Evolutionary conservation across 2,888 invertebrate genomes (phyloP).

Genomic region (Hydriomena furcata): DNA sequence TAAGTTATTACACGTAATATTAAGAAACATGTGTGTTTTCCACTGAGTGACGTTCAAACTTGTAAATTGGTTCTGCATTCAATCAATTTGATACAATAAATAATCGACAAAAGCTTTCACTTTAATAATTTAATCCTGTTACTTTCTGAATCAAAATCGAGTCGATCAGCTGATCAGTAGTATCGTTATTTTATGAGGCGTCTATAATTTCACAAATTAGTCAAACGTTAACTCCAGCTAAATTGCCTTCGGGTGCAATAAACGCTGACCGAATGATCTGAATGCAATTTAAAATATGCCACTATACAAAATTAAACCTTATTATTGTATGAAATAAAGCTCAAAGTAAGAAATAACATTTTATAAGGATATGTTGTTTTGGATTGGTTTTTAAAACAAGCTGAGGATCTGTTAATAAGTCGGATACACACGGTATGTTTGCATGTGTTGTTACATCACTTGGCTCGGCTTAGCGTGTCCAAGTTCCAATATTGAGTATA

Average conservation of each 20-base stretch:
- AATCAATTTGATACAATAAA: too few species aligned
- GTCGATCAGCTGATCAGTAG: constrained; percentile 62
- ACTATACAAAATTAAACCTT: constrained; percentile 34
- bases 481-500: constrained; percentile 77
- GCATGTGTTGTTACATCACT: constrained; percentile 76
- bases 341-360: constrained; percentile 21
- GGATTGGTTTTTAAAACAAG: constrained; percentile 34
- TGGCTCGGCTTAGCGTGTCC: constrained; percentile 74
- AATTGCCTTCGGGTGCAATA: constrained; percentile 79
- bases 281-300: constrained; percentile 60
- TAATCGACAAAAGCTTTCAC: not conserved
- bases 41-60: too few species aligned
- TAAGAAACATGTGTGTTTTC: too few species aligned
- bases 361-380: constrained; percentile 37
- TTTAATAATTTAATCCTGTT: constrained; percentile 6
- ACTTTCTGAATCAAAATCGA: constrained; percentile 20
- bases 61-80: too few species aligned
- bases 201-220: constrained; percentile 81
- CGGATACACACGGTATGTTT: constrained; percentile 72
- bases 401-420: constrained; percentile 79
- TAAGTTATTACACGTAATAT: too few species aligned
- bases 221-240: constrained; percentile 76
- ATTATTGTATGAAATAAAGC: constrained; percentile 18
- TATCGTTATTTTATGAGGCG: constrained; percentile 64
- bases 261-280: constrained; percentile 69